Conservation (phyloP, 2,113 vertebrate genomes). For the Ramphastos sulfuratus region DNA sequence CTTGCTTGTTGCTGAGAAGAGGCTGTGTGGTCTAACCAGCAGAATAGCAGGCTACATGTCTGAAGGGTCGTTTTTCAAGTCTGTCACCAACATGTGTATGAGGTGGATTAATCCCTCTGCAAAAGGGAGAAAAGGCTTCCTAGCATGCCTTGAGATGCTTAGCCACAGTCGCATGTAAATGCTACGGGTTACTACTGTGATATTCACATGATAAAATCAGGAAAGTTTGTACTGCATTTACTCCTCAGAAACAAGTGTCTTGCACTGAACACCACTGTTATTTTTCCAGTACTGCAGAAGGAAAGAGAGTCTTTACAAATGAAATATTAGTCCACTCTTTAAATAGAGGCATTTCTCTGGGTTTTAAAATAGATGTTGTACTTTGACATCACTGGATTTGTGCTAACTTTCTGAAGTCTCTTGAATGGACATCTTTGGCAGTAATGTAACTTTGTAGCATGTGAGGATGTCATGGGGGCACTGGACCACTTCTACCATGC, state of each 20-base stretch:
- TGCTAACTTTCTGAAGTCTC: neutral
- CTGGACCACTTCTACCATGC: neutral
- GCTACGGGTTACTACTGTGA: neutral
- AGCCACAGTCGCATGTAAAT: neutral
- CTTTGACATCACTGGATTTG: neutral
- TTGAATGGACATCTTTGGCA: neutral
- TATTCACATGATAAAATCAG: rapidly evolving
- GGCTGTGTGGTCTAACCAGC: neutral
- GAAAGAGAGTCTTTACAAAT: neutral
- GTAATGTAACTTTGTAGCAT: neutral
- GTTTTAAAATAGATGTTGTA: neutral
- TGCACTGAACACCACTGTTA: rapidly evolving
- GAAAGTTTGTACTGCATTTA: neutral
- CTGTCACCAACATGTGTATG: rapidly evolving
- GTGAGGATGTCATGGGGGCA: neutral
- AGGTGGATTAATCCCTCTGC: neutral
- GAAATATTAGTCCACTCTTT: neutral
- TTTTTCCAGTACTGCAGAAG: neutral
- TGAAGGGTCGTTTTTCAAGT: neutral
- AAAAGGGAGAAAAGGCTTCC: rapidly evolving
- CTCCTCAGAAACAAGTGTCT: rapidly evolving
- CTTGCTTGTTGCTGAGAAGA: rapidly evolving
- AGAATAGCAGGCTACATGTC: neutral
- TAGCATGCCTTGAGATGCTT: neutral
- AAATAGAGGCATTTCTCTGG: neutral